Conservation (phyloP, 2,113 vertebrate genomes). For the Triplophysa siluroides region DNA sequence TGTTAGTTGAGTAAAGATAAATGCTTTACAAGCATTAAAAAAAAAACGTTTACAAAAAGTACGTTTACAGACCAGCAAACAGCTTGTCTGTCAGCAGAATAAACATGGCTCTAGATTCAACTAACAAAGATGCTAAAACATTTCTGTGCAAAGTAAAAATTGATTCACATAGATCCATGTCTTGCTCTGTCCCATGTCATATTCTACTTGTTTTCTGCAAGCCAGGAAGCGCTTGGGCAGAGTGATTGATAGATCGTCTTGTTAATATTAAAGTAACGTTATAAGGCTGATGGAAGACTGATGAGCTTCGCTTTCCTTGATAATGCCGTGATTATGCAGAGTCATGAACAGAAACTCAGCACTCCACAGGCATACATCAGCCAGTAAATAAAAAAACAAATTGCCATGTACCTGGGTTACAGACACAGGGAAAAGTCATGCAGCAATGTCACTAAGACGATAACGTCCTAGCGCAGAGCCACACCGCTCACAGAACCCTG, state of each 20-base stretch:
- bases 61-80: too few species aligned
- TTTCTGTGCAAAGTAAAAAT: background rate
- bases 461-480: background rate
- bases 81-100: too few species aligned
- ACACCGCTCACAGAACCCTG: background rate
- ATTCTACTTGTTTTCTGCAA: background rate
- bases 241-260: constrained; percentile 20
- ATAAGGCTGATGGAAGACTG: constrained; percentile 18
- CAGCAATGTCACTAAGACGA: background rate
- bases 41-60: too few species aligned
- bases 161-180: background rate
- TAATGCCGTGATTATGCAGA: background rate
- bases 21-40: too few species aligned
- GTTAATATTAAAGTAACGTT: constrained; percentile 26
- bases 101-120: background rate
- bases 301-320: constrained; percentile 28
- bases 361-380: constrained; percentile 8
- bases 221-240: background rate
- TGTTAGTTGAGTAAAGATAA: too few species aligned
- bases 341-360: background rate
- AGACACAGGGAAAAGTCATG: background rate
- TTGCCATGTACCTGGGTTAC: background rate
- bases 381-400: background rate
- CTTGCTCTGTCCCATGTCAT: background rate
- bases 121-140: background rate